A percentile compares a stretch with the other conserved stretches of the same genome.
These are phyloP conservation scores for Alca torda DNA, from an alignment of 2,797 vertebrate species.

Conservation along the genomic window DNA sequence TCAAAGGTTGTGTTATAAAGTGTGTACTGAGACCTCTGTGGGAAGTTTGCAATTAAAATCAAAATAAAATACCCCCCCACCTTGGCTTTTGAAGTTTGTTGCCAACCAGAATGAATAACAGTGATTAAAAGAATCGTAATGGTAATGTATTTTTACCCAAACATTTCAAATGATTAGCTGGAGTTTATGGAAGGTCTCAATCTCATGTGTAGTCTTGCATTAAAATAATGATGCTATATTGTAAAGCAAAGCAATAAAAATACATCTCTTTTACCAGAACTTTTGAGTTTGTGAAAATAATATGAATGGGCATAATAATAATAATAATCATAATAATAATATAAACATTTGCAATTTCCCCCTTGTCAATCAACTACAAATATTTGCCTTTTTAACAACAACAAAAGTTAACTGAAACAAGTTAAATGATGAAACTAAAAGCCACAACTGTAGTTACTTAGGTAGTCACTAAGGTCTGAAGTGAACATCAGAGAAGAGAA, in stretches of 20 bases:
- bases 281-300: background rate
- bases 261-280: background rate
- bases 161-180: background rate
- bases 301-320: background rate
- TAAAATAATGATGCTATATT: background rate
- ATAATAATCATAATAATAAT: background rate
- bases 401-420: background rate
- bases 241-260: background rate
- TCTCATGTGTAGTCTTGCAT: background rate
- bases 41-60: background rate
- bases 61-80: background rate
- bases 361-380: background rate
- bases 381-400: background rate
- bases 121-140: background rate
- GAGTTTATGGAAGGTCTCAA: background rate
- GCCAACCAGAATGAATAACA: background rate
- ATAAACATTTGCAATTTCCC: background rate
- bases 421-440: background rate
- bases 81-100: background rate
- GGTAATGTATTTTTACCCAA: background rate
- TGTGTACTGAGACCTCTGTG: background rate
- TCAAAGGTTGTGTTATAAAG: background rate
- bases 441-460: background rate
- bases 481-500: background rate
- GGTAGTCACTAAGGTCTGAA: background rate